Evolutionary conservation across 2,888 invertebrate species (phyloP).

Genomic region (Lobophora halterata): DNA sequence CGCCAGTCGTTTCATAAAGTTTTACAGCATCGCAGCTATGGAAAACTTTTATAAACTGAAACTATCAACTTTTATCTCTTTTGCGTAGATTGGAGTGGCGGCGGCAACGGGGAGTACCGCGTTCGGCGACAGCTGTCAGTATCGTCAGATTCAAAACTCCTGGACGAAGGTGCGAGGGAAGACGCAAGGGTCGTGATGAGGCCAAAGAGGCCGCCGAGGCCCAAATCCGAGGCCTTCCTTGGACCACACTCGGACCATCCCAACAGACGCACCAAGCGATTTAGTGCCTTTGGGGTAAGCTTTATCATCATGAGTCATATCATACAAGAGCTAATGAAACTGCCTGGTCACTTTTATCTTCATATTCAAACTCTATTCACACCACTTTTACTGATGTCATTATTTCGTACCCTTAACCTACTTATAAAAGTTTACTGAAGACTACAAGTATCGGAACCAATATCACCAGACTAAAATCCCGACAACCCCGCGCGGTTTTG

Average conservation of each 20-base stretch:
- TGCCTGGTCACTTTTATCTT: too few species aligned
- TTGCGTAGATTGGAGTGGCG: slow-evolving; percentile 88
- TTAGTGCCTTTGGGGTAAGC: slow-evolving; percentile 98
- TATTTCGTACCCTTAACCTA: too few species aligned
- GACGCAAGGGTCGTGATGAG: slow-evolving; percentile 93
- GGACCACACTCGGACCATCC: slow-evolving; percentile 85
- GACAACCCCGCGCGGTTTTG: slow-evolving; percentile 10
- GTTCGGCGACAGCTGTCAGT: slow-evolving; percentile 95
- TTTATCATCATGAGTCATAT: not conserved
- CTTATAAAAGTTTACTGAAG: too few species aligned
- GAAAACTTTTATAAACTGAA: slow-evolving; percentile 17
- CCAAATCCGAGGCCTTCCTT: slow-evolving; percentile 97
- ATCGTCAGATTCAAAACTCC: slow-evolving; percentile 94
- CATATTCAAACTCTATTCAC: too few species aligned
- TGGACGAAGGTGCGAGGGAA: slow-evolving; percentile 94
- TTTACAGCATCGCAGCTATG: slow-evolving; percentile 14
- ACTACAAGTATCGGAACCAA: not conserved
- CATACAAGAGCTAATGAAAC: not conserved
- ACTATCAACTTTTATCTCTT: slow-evolving; percentile 21
- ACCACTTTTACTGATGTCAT: too few species aligned
- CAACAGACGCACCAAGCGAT: slow-evolving; percentile 93
- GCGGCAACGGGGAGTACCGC: slow-evolving; percentile 87
- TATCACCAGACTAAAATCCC: slow-evolving; percentile 7
- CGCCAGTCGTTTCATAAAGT: slow-evolving; percentile 17
- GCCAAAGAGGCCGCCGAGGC: slow-evolving; percentile 95